Evolutionary conservation across 92 coral and sea anemone species (phyloP), one percentile per base, ranked within the genome.

Genomic region (Hydrozoanthus gracilis): DNA sequence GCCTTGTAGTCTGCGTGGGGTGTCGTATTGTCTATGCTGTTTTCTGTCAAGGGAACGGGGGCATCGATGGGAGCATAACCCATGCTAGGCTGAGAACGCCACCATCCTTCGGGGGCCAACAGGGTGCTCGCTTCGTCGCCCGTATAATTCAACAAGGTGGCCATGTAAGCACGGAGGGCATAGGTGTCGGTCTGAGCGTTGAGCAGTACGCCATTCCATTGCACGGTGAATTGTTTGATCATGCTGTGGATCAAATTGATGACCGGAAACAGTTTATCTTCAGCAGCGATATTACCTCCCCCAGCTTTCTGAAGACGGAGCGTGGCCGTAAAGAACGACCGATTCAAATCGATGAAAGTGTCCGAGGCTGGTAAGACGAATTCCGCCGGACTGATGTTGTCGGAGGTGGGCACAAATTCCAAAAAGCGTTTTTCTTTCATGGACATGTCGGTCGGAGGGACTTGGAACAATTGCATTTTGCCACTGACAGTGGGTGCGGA

Each of bases 101-200:
- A 61, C 84, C 72, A 62, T 62, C 84, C 72, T 45, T 62, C 84
- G 2, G 70, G 54, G 0, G 58, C 55, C 15, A 79, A 46, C 2
- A 61, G 44, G 46, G 73, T 44, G 0, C 1, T 9, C 0, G 8
- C 84, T 62, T 79, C 84, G 0, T 61, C 60, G 2, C 44, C 4
- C 0, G 92, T 67, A 49, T 76, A 85, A 18, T 89, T 89, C 8
- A 79, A 27, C 39, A 89, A 2, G 11, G 83, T 80, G 10, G 83
- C 50, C 60, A 62, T 3, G 35, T 72, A 80, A 1, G 87, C 79
- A 20, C 83, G 83, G 27, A 78, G n/a, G 3, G 84, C 60, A 61
- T 86, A 79, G 12, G 87, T 89, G 79, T 89, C 89, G 5, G 87
- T 71, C 17, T 90, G 92, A 14, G 82, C 56, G 5, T 88, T 89